Evolutionary conservation across 1,140 invertebrate genomes (phyloP).

Genomic region (Trachelipus rathkii): DNA sequence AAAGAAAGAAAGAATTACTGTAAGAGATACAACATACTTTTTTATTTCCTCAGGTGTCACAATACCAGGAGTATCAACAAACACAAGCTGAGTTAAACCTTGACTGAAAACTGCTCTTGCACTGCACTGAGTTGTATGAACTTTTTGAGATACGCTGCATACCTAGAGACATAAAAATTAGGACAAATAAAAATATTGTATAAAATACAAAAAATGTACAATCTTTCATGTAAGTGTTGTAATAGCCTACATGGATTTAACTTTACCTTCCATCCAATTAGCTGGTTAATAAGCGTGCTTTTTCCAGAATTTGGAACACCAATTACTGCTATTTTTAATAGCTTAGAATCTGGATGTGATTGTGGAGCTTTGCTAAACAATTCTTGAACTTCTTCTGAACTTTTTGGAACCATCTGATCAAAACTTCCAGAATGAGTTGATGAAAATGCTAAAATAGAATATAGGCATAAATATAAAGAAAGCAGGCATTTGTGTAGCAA

Average conservation of each 20-base stretch:
- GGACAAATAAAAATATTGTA: not conserved
- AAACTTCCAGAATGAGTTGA: not conserved
- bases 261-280: not conserved
- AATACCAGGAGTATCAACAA: not conserved
- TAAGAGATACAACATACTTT: not conserved
- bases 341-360: not conserved
- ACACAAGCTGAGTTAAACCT: not conserved
- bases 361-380: not conserved
- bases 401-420: not conserved
- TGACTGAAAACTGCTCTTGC: not conserved
- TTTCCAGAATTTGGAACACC: not conserved
- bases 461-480: too few relatives aligned
- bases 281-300: not conserved
- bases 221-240: not conserved
- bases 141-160: not conserved
- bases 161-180: not conserved
- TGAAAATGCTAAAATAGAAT: too few relatives aligned
- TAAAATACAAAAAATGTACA: not conserved
- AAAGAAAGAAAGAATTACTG: too few relatives aligned
- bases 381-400: not conserved
- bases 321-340: slow-evolving; percentile 1
- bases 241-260: not conserved
- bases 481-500: too few relatives aligned
- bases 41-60: not conserved
- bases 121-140: slow-evolving; percentile 12